phyloP scores from a whole-genome alignment of 2,888 invertebrate genomes.

The Cybosia mesomella region DNA sequence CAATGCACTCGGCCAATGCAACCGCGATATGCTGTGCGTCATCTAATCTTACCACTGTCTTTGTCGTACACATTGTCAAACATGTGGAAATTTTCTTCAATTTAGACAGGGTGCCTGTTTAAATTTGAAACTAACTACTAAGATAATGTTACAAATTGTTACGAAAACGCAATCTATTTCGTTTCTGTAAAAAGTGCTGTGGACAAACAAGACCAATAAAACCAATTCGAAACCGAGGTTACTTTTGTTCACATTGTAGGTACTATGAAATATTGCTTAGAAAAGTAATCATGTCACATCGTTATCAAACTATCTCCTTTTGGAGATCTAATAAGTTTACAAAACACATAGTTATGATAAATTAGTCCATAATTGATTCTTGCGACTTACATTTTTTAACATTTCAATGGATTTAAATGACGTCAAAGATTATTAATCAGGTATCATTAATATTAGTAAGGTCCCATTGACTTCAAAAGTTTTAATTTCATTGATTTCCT shows the following conservation, averaged over 20 bases:
- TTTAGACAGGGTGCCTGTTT: conserved; percentile 35
- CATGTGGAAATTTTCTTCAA: conserved; percentile 50
- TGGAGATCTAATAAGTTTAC: neutral
- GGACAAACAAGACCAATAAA: conserved; percentile 1
- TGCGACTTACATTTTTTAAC: too few relatives aligned
- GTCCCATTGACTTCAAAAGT: too few relatives aligned
- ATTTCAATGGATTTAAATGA: too few relatives aligned
- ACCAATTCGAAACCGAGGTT: neutral
- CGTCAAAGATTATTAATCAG: too few relatives aligned
- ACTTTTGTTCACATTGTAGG: neutral
- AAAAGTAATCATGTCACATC: neutral
- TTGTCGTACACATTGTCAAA: conserved; percentile 24
- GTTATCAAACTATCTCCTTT: neutral
- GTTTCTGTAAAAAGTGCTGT: neutral
- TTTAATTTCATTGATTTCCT: too few relatives aligned
- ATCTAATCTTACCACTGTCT: conserved; percentile 54
- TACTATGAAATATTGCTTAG: neutral
- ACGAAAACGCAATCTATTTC: conserved; percentile 2
- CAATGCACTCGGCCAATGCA: conserved; percentile 70
- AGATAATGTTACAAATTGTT: conserved; percentile 2
- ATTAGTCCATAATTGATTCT: too few relatives aligned
- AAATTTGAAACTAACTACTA: conserved; percentile 12
- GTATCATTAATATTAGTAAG: too few relatives aligned
- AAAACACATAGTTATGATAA: neutral
- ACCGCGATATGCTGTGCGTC: conserved; percentile 59